Base-by-base conservation (phyloP, 2,888 invertebrate genomes). In the Monoplex corrugatus region DNA sequence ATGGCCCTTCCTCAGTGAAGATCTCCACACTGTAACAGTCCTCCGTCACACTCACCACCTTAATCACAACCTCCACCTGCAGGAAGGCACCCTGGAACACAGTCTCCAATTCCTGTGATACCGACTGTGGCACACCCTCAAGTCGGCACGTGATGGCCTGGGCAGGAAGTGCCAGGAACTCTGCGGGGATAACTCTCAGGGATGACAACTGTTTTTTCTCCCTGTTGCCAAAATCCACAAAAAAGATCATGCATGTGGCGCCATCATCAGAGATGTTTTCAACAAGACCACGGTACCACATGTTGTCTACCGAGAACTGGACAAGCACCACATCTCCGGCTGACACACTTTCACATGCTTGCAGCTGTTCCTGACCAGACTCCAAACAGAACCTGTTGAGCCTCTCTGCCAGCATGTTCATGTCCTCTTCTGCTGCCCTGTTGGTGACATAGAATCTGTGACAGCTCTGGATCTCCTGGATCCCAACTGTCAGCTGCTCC, bases 401-500 rank as follows among this genome's bases (percentile, higher is more conserved):
- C 19, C 68, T 23, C 23, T 50, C 82, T 63, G 80, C 85, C 89
- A 91, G 82, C n/a, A 16, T 32, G 28, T 78, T 28, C 38, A 86
- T 88, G 32, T 91, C 91, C 96, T 83, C 80, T 23, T 44, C 40
- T 0, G 89, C 84, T n/a, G 91, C 95, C 95, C 97, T 97, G 96
- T 97, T 97, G 92, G 97, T 97, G 0, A 97, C 97, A 94, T 97
- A 98, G 93, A 98, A 97, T 89, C 97, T 75, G 32, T 86, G 87
- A 40, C 89, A 85, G 6, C 87, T 87, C 32, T 89, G 80, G 6
- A 92, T 89, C 72, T 88, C 87, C 3, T 89, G 88, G 8, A 90
- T 44, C 19, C 88, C 88, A 28, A 63, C 82, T 16, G 38, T 40
- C 19, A 88, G 35, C 19, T 28, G 10, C n/a, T 35, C 38, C 43